Evolutionary conservation across 2,888 invertebrate genomes (phyloP), one percentile per base, ranked within the genome.

Genomic region (Caenorhabditis parvicauda): DNA sequence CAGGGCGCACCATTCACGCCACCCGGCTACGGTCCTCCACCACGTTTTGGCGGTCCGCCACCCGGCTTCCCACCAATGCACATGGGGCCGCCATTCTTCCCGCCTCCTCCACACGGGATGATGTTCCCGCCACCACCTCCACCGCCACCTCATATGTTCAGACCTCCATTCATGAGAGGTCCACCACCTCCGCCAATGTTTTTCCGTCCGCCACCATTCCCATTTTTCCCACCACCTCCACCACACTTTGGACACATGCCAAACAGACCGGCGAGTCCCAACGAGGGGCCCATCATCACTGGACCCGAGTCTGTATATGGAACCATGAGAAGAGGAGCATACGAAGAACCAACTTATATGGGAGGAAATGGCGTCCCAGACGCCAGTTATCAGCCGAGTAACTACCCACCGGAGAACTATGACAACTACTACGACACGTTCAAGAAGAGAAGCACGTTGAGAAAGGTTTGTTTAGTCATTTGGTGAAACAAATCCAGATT

Each of bases 291-390:
- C 1, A 78, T 78, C 43, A 79, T 78, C 47, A 77, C 76, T 12
- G 73, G 72, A 14, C 72, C 74, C 0, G 79, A 79, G 44, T 69
- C 75, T 25, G 67, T 76, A 14, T 79, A 79, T 47, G 78, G 79
- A 38, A 68, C 68, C 19, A 71, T 68, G 64, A 19, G 64, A 21
- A 22, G 68, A 24, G 56, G 14, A 21, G 72, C 74, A 6, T 77
- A 74, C 66, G 84, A 84, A 68, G 84, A 84, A 61, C 84, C 84
- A 2, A 82, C 84, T 43, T 87, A 87, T 79, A 85, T 86, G 84
- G 86, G 86, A 3, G 61, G 65, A 6, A 54, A 59, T 3, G 63
- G 58, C 5, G 49, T 63, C 9, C 71, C 71, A 0, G 64, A 66
- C 44, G 51, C 67, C 7, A 67, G 72, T 3, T 74, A 74, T 38